Conservation (phyloP, 2,797 vertebrate genomes). For the Rhinophrynus dorsalis region DNA sequence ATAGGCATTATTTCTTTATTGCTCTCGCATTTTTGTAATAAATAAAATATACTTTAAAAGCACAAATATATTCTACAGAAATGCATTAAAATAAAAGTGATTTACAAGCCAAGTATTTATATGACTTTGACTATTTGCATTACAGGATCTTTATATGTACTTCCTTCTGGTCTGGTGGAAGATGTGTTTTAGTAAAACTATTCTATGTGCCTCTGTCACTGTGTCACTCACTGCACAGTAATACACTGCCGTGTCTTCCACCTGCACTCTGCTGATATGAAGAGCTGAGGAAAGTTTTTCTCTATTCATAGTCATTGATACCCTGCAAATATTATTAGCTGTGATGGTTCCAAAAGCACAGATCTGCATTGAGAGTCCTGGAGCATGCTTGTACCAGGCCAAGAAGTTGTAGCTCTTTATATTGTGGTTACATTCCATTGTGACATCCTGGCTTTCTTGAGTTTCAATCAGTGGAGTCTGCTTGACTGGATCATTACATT, state of each 20-base stretch:
- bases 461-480: slow-evolving; percentile 4
- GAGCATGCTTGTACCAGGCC: slow-evolving; percentile 10
- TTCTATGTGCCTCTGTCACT: slow-evolving; percentile 13
- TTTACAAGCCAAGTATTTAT: no score
- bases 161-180: not conserved
- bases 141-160: no score
- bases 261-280: not conserved
- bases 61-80: no score
- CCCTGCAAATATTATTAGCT: not conserved
- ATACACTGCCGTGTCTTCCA: slow-evolving; percentile 46
- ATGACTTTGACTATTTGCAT: no score
- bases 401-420: not conserved
- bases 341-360: not conserved
- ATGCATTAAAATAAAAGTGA: no score
- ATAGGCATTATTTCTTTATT: no score
- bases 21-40: no score
- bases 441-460: not conserved
- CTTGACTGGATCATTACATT: not conserved
- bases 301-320: slow-evolving; percentile 5
- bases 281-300: not conserved
- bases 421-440: not conserved
- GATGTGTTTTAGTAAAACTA: slow-evolving; percentile 29
- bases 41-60: no score
- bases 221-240: slow-evolving; percentile 50
- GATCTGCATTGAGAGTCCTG: not conserved